phyloP scores from a whole-genome alignment of 1,140 invertebrate species.

The Trichoplusia ni region DNA sequence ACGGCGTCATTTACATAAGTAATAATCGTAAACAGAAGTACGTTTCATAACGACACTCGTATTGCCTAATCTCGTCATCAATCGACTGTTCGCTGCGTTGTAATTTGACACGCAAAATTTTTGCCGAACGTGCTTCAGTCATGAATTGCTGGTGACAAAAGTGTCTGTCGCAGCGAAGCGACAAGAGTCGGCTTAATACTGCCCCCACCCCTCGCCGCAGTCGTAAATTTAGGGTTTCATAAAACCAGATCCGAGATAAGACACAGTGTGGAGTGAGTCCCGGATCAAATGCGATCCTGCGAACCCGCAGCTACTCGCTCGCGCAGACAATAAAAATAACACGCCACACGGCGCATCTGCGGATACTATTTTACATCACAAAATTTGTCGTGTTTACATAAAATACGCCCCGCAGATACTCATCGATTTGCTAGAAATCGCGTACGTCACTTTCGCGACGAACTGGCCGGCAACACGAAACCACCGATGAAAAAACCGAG shows the following conservation, averaged over 20 bases:
- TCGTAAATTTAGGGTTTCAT: constrained; percentile 82
- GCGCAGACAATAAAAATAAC: constrained; percentile 78
- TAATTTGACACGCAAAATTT: constrained; percentile 73
- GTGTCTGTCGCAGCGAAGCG: constrained; percentile 69
- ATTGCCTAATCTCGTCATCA: constrained; percentile 59
- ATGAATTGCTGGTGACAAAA: constrained; percentile 77
- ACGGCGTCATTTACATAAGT: constrained; percentile 28
- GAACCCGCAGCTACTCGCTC: constrained; percentile 46
- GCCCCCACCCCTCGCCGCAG: constrained; percentile 72
- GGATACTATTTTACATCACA: constrained; percentile 57
- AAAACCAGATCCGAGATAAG: constrained; percentile 81
- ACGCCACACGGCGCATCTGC: constrained; percentile 75
- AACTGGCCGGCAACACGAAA: constrained; percentile 61
- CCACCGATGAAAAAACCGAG: constrained; percentile 55
- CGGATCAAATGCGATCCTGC: constrained; percentile 77
- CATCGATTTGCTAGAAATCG: constrained; percentile 70
- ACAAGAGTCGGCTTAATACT: constrained; percentile 70
- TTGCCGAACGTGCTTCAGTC: constrained; percentile 68
- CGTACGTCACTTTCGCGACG: constrained; percentile 60
- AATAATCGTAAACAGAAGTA: constrained; percentile 35
- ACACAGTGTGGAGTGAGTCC: constrained; percentile 77
- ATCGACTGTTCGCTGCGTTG: constrained; percentile 48
- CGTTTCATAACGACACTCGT: constrained; percentile 38
- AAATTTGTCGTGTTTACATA: constrained; percentile 79
- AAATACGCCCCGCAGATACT: constrained; percentile 71